A percentile compares a stretch with the other conserved stretches of the same genome.
Evolutionary conservation across 2,797 vertebrate genomes (phyloP).

Genomic region (Sebastes itinus): DNA sequence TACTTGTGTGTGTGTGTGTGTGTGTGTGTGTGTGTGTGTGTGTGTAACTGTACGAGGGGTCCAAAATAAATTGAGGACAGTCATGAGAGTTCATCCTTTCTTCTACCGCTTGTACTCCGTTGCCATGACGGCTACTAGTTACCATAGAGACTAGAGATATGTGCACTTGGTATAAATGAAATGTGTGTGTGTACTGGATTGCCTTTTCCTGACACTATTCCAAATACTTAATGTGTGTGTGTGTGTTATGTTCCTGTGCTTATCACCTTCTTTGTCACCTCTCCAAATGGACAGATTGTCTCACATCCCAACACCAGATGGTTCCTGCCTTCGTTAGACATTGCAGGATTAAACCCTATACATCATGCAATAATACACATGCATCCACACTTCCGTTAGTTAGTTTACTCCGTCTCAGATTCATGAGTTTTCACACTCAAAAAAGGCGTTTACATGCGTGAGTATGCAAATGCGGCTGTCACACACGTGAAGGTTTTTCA

Average conservation of each 20-base stretch:
- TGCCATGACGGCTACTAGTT: constrained; percentile 83
- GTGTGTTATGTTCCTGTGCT: constrained; percentile 57
- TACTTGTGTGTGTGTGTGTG: neutral
- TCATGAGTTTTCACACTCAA: neutral
- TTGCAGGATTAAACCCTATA: constrained; percentile 60
- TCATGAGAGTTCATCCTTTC: constrained; percentile 75
- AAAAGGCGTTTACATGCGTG: neutral
- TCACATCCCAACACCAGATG: constrained; percentile 80
- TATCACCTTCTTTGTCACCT: constrained; percentile 78
- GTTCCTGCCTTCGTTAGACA: constrained; percentile 68
- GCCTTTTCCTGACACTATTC: constrained; percentile 46
- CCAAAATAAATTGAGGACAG: constrained; percentile 67
- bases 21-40: neutral
- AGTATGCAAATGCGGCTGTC: neutral
- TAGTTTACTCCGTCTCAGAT: neutral
- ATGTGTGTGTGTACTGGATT: constrained; percentile 48
- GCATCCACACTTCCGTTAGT: neutral
- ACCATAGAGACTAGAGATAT: constrained; percentile 83
- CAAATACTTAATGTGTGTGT: constrained; percentile 20
- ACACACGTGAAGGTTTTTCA: neutral
- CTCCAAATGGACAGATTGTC: constrained; percentile 83
- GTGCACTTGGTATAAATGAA: constrained; percentile 71
- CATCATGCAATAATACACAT: constrained; percentile 18
- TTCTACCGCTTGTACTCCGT: constrained; percentile 71
- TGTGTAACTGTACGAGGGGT: constrained; percentile 11